Evolutionary conservation across 2,797 vertebrate genomes (phyloP).

Genomic region (Sylvia borin): DNA sequence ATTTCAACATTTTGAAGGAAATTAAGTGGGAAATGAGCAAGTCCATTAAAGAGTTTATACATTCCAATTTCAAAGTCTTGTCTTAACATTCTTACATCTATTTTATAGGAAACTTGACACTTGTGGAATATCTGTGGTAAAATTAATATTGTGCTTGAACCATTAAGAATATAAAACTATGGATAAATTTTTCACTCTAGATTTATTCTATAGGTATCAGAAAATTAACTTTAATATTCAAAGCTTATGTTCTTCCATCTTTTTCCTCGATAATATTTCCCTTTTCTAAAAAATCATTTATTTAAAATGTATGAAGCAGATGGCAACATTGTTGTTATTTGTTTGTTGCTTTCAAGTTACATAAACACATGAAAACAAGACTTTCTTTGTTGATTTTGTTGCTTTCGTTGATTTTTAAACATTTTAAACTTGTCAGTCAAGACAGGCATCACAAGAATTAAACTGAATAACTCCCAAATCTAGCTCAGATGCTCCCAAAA

Average conservation of each 20-base stretch:
- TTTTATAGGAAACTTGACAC: neutral
- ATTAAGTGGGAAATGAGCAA: neutral
- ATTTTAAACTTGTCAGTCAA: neutral
- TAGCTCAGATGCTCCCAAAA: neutral
- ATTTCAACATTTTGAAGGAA: neutral
- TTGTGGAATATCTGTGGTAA: neutral
- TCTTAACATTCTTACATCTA: neutral
- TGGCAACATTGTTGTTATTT: conserved; percentile 28
- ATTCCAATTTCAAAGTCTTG: neutral
- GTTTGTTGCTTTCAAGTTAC: neutral
- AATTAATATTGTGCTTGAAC: neutral
- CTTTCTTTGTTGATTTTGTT: neutral
- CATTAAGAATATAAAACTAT: neutral
- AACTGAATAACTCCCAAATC: neutral
- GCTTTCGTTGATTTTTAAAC: neutral
- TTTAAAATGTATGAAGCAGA: conserved; percentile 18
- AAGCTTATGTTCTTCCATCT: neutral
- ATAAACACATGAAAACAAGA: neutral
- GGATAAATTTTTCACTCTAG: neutral
- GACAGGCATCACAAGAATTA: neutral
- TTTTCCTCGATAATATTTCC: neutral
- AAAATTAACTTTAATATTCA: neutral
- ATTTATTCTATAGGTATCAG: neutral
- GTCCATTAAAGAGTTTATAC: neutral
- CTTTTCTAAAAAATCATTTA: neutral